Percentiles rank a stretch among this genome's conserved stretches.
phyloP scores from a whole-genome alignment of 2,888 invertebrate species.

The Chalcis sispes region DNA sequence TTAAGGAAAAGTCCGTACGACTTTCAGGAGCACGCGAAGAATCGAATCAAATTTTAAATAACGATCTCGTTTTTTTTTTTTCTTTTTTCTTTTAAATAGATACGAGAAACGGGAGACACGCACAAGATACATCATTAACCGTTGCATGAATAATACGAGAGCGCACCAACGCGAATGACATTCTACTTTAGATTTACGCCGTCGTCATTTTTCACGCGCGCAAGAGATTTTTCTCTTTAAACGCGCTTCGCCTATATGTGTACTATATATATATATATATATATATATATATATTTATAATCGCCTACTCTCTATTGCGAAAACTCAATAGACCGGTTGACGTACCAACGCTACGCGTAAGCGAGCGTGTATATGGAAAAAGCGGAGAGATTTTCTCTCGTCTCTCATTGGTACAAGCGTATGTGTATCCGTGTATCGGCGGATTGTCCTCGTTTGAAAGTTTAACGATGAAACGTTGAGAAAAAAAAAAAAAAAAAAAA shows the following conservation, averaged over 20 bases:
- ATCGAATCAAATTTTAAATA: conserved; percentile 28
- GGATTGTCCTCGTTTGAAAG: not conserved
- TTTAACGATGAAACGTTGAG: not conserved
- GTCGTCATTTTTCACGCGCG: conserved; percentile 9
- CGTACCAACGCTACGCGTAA: not conserved
- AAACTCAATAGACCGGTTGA: conserved; percentile 46
- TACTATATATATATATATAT: too few species aligned
- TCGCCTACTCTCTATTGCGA: conserved; percentile 44
- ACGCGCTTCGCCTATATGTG: not conserved
- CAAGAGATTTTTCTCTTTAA: not conserved
- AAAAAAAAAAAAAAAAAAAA: not conserved
- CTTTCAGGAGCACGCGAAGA: too few species aligned
- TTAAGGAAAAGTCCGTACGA: too few species aligned
- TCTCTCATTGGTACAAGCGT: not conserved
- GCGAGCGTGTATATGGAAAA: not conserved
- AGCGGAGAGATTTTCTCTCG: conserved; percentile 22
- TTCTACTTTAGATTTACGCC: conserved; percentile 8
- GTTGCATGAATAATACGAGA: conserved; percentile 21
- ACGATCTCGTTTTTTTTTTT: not conserved
- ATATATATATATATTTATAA: not conserved
- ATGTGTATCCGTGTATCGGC: not conserved
- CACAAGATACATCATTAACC: conserved; percentile 5
- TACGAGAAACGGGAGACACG: not conserved
- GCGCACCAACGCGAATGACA: not conserved
- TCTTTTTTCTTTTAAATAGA: not conserved